These are phyloP conservation scores for Ursus arctos DNA, from an alignment of 2,113 vertebrate genomes.

Conservation along the genomic window DNA sequence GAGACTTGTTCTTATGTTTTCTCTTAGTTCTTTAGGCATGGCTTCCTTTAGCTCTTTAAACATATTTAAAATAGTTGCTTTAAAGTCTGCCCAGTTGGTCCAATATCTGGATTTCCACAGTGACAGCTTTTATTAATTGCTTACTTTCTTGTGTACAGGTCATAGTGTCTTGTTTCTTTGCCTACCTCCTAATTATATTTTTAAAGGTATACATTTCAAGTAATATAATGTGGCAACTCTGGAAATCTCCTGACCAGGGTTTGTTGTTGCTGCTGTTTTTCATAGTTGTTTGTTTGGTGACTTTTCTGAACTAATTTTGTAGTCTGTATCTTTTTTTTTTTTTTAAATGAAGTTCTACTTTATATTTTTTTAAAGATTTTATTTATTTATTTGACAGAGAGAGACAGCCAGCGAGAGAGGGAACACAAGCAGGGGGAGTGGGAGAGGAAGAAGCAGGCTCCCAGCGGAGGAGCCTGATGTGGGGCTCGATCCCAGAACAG, in stretches of 20 bases:
- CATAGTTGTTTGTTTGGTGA: neutral
- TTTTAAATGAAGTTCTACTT: no score
- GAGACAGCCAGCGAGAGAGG: no score
- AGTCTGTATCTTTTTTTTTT: no score
- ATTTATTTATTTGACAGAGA: no score
- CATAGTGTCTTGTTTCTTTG: neutral
- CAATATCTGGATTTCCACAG: neutral
- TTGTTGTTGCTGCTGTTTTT: neutral
- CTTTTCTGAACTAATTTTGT: slow-evolving; percentile 22
- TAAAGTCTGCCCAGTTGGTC: neutral
- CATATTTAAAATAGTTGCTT: neutral
- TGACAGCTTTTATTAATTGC: neutral
- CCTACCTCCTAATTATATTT: neutral
- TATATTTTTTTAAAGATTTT: no score
- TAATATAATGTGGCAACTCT: neutral
- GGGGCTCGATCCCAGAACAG: no score
- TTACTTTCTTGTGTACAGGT: neutral
- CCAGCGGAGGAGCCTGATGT: no score
- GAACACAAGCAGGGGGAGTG: no score
- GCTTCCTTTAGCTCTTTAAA: neutral
- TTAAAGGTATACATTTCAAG: neutral
- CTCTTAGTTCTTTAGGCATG: neutral
- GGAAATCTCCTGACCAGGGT: neutral
- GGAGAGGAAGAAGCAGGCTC: no score
- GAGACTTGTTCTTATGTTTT: neutral